These are phyloP conservation scores for Nibea coibor DNA, from an alignment of 2,113 vertebrate genomes.

Conservation along the genomic window DNA sequence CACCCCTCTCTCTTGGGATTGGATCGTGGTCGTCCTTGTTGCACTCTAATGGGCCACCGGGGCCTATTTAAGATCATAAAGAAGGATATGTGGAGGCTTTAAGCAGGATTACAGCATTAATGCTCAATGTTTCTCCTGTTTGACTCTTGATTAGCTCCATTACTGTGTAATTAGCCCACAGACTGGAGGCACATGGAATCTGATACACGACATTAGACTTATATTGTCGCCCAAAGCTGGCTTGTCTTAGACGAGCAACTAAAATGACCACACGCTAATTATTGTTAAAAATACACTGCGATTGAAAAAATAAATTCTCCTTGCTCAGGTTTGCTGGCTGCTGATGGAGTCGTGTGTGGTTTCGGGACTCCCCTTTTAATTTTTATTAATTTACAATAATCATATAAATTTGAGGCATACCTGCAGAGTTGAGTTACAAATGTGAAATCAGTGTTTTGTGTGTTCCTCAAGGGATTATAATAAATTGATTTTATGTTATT, in stretches of 20 bases:
- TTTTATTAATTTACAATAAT: neutral
- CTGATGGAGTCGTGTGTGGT: neutral
- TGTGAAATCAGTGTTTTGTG: neutral
- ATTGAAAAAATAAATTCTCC: neutral
- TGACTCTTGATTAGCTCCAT: slow-evolving; percentile 72
- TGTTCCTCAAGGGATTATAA: neutral
- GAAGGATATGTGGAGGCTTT: slow-evolving; percentile 64
- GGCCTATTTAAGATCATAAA: slow-evolving; percentile 76
- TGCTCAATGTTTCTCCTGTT: slow-evolving; percentile 61
- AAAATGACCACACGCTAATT: slow-evolving; percentile 8
- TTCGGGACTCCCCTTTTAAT: neutral
- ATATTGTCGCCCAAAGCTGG: slow-evolving; percentile 38
- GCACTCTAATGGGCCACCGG: slow-evolving; percentile 68
- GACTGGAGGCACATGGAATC: slow-evolving; percentile 48
- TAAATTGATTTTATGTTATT: neutral
- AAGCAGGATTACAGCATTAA: slow-evolving; percentile 69
- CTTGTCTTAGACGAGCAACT: neutral
- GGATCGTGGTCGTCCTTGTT: slow-evolving; percentile 57
- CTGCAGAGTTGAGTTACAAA: no score
- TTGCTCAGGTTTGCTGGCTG: neutral
- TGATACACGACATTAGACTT: slow-evolving; percentile 46
- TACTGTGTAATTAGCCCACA: slow-evolving; percentile 64
- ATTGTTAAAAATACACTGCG: neutral
- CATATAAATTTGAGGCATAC: neutral
- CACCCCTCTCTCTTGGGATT: slow-evolving; percentile 42